A percentile compares a stretch with the other conserved stretches of the same genome.
Conservation (phyloP, 2,113 vertebrate genomes). For the Sminthopsis crassicaudata region DNA sequence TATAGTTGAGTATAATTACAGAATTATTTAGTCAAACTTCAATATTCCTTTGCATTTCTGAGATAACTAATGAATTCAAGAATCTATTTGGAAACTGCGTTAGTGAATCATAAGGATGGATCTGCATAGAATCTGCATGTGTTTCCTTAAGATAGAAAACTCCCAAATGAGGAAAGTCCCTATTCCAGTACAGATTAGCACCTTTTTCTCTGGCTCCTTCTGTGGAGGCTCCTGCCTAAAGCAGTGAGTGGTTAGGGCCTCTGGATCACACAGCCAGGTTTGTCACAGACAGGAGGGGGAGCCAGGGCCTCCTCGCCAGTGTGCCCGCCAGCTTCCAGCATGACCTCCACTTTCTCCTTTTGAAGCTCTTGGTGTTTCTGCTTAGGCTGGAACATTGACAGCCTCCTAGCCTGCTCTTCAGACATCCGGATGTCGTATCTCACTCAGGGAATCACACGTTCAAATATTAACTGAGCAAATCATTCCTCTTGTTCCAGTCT, state of each 20-base stretch:
- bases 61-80: not conserved
- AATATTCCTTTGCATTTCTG: slow-evolving; percentile 12
- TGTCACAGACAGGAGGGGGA: no score
- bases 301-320: not conserved
- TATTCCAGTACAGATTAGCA: not conserved
- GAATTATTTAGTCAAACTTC: slow-evolving; percentile 6
- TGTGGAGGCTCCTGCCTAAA: not conserved
- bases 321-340: not conserved
- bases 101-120: not conserved
- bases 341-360: not conserved
- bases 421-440: not conserved
- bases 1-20: no score
- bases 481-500: no score
- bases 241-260: not conserved
- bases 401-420: not conserved
- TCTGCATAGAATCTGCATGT: not conserved
- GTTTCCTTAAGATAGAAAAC: not conserved
- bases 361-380: not conserved
- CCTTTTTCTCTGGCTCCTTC: not conserved
- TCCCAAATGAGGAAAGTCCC: not conserved
- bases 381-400: not conserved
- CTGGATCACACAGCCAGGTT: not conserved
- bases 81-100: not conserved
- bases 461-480: no score
- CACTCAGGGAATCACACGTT: no score